Evolutionary conservation across 2,113 vertebrate species (phyloP), one percentile per base, ranked within the genome.

Genomic region (Phyllostomus hastatus): DNA sequence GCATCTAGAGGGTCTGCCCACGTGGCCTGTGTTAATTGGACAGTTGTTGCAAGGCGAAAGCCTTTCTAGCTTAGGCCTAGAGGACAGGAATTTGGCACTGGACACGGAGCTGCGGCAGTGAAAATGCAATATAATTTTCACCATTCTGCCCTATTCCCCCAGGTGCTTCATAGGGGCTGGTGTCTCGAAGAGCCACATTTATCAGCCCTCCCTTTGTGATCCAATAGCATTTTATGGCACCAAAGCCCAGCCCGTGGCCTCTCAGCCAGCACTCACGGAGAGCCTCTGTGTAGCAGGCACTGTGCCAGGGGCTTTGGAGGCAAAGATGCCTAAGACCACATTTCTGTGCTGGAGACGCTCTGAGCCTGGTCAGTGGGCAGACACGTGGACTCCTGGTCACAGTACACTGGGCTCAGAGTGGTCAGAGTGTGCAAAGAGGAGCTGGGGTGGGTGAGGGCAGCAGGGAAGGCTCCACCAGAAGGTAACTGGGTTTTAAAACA

Each of bases 121-220:
- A 86, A 19, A 52, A 57, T 20, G 50, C 61, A 20, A n/a, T 9
- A 1, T 52, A 22, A 2, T n/a, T 84, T 48, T 28, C 31, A 6
- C 9, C 16, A 1, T 31, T 46, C 19, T 19, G 10, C 14, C 19
- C 33, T 11, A 50, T 41, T 35, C 4, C 3, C 43, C 78, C 20
- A 7, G 59, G 33, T 17, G 4, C 19, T 66, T 20, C 54, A 0
- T 5, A 0, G 57, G 8, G 26, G 26, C n/a, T 4, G 11, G 8
- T 80, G n/a, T 92, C 76, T 88, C 61, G 35, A 50, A 50, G 28
- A 66, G 2, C 54, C 75, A 80, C 3, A 7, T 50, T 54, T 70
- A 3, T 59, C 22, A 6, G 1, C n/a, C 46, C 52, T 43, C 67
- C 10, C 84, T 88, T 91, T n/a, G n/a, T n/a, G 54, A 59, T 43